Base-by-base conservation (phyloP, 1,140 invertebrate genomes). In the Drosophila burlai region DNA sequence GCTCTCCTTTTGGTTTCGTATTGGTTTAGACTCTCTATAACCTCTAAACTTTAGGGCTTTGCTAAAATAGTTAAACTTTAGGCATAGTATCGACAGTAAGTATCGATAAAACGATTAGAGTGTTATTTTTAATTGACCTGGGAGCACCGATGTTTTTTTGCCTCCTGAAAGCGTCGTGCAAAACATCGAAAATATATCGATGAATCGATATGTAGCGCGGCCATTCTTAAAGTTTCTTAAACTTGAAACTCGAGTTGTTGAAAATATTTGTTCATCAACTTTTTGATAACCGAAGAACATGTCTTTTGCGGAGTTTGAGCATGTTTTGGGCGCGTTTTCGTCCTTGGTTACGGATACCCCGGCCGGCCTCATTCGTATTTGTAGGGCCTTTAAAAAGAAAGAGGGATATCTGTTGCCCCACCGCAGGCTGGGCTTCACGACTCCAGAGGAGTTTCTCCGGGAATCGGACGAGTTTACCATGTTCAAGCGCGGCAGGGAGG, bases 111-210 rank as follows among this genome's bases (percentile, higher is more conserved):
- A 21, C 10, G 4, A 47, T 26, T 16, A 3, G 3, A 15, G 0
- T 24, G 24, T 47, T 47, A 1, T 47, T 1, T 21, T 7, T 24
- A 24, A 15, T 16, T 1, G 2, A 13, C 2, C 4, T 8, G 21
- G 1, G 4, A 15, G 10, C 21, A 1, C 21, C 2, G 2, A 7
- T 4, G 1, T 24, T 47, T 26, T 3, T 9, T 1, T 1, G 2
- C 6, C 10, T 45, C 18, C 13, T 6, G 18, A 45, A 21, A 21
- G 9, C 9, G 9, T 11, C 9, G 42, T 4, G 1, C 3, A 43
- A 40, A 42, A n/a, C 40, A n/a, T n/a, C 16, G 2, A 45, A 2
- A 13, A 24, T 47, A 1, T 47, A 47, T 47, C 45, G 45, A 46
- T 21, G n/a, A n/a, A n/a, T n/a, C 18, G 43, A 15, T 24, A 24